Evolutionary conservation across 2,113 vertebrate species (phyloP).

Genomic region (Catharus minimus): DNA sequence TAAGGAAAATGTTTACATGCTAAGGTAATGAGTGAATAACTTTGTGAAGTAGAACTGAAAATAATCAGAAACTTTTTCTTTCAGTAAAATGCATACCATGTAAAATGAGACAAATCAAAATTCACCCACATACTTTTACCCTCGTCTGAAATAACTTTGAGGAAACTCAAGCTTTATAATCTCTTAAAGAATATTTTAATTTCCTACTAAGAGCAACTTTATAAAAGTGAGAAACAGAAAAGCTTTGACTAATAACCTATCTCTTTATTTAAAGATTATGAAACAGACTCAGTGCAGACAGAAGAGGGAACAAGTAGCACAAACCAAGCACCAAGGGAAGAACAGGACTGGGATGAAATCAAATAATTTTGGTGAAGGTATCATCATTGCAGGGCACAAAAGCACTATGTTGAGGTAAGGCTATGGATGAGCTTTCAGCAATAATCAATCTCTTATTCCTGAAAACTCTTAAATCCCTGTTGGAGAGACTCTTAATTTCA

Average conservation of each 20-base stretch:
- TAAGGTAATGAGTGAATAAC: not conserved
- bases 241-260: not conserved
- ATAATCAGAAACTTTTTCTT: not conserved
- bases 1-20: not conserved
- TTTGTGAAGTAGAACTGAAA: not conserved
- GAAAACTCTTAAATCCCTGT: slow-evolving; percentile 4
- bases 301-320: not conserved
- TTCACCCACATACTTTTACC: not conserved
- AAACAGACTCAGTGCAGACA: not conserved
- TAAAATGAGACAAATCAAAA: not conserved
- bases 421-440: not conserved
- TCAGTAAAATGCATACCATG: not conserved
- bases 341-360: not conserved
- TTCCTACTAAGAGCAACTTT: not conserved
- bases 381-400: not conserved
- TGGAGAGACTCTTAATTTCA: slow-evolving; percentile 30
- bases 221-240: not conserved
- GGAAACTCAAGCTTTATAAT: not conserved
- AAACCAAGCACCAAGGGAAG: not conserved
- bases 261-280: not conserved
- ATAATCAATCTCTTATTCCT: not conserved
- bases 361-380: not conserved
- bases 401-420: not conserved
- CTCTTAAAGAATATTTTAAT: not conserved
- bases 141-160: not conserved